These are phyloP conservation scores for Meiosimyza platycephala DNA, from an alignment of 2,888 invertebrate species.

Conservation along the genomic window DNA sequence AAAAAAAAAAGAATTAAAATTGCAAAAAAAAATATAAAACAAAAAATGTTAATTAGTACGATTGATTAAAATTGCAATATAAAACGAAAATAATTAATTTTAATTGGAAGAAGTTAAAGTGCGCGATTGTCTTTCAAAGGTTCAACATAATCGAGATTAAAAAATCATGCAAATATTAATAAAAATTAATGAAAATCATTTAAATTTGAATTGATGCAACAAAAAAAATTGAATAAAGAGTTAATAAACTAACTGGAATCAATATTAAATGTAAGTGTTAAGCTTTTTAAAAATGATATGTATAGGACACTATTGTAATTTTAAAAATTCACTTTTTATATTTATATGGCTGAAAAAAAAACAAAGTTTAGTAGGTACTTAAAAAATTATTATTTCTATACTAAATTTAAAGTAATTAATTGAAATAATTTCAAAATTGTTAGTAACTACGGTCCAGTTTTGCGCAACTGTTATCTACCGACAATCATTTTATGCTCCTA, in stretches of 20 bases:
- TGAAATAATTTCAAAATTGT: too few relatives aligned
- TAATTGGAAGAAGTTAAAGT: slow-evolving; percentile 24
- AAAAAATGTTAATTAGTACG: slow-evolving; percentile 37
- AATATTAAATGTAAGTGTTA: too few relatives aligned
- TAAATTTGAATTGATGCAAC: neutral
- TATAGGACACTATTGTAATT: too few relatives aligned
- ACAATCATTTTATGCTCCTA: too few relatives aligned
- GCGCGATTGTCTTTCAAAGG: neutral
- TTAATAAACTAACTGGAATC: neutral
- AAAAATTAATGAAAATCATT: neutral
- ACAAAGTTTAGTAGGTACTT: too few relatives aligned
- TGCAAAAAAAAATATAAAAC: slow-evolving; percentile 9
- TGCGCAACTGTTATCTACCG: too few relatives aligned
- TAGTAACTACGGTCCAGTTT: too few relatives aligned
- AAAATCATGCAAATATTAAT: neutral
- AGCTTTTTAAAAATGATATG: too few relatives aligned
- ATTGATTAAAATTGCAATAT: slow-evolving; percentile 12
- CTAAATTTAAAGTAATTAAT: too few relatives aligned
- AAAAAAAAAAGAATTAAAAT: slow-evolving; percentile 23
- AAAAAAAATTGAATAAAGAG: slow-evolving; percentile 26
- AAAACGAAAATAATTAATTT: slow-evolving; percentile 26
- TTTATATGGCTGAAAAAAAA: too few relatives aligned
- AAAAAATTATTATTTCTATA: too few relatives aligned
- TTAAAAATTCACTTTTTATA: too few relatives aligned
- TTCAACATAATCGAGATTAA: neutral